A percentile compares a stretch with the other conserved stretches of the same genome.
phyloP scores from a whole-genome alignment of 1,140 invertebrate species.

The Drosophila eugracilis region DNA sequence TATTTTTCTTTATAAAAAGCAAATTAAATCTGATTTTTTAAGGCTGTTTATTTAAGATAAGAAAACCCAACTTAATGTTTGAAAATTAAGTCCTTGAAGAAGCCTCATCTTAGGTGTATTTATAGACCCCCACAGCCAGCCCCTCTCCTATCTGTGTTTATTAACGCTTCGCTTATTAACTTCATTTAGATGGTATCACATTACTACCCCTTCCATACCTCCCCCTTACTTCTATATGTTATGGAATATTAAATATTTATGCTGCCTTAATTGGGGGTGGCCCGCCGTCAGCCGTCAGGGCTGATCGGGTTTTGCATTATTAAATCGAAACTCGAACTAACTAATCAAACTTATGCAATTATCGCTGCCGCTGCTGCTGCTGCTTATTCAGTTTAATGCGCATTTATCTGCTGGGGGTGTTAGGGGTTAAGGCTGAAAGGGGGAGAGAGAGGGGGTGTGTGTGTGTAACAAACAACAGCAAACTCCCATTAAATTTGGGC shows the following conservation, averaged over 20 bases:
- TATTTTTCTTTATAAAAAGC: no score
- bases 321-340: slow-evolving; percentile 54
- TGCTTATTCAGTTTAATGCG: slow-evolving; percentile 60
- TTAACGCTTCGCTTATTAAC: slow-evolving; percentile 17
- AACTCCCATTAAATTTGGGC: slow-evolving; percentile 25
- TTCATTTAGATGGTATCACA: background rate
- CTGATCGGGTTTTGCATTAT: slow-evolving; percentile 41
- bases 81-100: no score
- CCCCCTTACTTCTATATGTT: background rate
- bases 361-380: slow-evolving; percentile 58
- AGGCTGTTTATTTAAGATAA: no score
- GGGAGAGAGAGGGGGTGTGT: no score
- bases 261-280: slow-evolving; percentile 35
- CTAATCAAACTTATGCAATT: slow-evolving; percentile 79
- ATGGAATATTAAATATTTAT: slow-evolving; percentile 28
- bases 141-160: no score
- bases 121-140: no score
- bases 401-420: slow-evolving; percentile 39
- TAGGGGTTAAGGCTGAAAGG: no score
- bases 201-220: background rate
- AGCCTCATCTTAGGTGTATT: no score
- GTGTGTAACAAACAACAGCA: slow-evolving; percentile 6
- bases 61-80: no score
- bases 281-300: background rate
- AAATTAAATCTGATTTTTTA: no score